phyloP scores from a whole-genome alignment of 2,113 vertebrate species.

The Oreochromis niloticus region DNA sequence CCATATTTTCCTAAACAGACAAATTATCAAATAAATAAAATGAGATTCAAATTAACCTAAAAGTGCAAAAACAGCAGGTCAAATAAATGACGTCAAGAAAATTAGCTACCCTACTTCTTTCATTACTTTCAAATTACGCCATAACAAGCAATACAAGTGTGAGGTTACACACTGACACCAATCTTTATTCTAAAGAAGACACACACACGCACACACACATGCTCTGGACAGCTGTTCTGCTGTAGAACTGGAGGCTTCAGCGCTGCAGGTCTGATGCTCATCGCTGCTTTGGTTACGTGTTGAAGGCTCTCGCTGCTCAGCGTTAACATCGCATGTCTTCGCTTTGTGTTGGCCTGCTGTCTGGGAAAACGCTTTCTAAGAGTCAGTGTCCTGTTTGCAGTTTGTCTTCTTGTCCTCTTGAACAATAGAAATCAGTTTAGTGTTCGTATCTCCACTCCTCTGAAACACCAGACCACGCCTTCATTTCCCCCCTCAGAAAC shows the following conservation, averaged over 20 bases:
- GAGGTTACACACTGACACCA: background rate
- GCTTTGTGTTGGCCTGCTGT: background rate
- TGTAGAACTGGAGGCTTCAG: background rate
- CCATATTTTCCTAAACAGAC: background rate
- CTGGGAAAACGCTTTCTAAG: background rate
- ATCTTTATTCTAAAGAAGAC: background rate
- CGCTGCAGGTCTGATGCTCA: background rate
- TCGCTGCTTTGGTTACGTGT: background rate
- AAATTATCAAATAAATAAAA: background rate
- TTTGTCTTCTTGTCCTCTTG: background rate
- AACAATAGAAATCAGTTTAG: background rate
- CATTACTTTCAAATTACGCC: background rate
- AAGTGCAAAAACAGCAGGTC: background rate
- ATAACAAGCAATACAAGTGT: background rate
- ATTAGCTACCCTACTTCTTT: background rate
- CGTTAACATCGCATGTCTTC: background rate
- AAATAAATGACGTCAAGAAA: background rate
- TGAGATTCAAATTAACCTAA: background rate
- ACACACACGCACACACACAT: background rate
- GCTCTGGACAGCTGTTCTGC: background rate
- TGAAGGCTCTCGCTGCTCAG: background rate
- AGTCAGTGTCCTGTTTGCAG: background rate
- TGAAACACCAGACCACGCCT: background rate
- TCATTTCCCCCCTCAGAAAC: fast-evolving
- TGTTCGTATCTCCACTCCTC: fast-evolving